Evolutionary conservation across 2,113 vertebrate species (phyloP).

Genomic region (Syngnathus floridae): DNA sequence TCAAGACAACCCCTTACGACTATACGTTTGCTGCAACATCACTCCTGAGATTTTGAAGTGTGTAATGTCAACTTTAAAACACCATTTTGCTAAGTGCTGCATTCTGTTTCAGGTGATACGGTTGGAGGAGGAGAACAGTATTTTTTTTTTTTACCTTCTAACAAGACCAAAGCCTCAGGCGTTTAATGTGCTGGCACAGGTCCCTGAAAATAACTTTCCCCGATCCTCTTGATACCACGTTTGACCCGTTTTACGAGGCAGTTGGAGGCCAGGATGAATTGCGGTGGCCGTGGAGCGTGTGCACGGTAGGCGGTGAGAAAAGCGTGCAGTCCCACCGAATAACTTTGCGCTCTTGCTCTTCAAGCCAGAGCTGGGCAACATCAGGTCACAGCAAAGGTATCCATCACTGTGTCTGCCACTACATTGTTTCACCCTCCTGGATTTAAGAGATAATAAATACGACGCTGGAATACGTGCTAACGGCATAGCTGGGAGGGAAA

Average conservation of each 20-base stretch:
- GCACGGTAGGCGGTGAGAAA: constrained; percentile 28
- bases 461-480: constrained; percentile 1
- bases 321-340: constrained; percentile 10
- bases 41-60: neutral
- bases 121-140: constrained; percentile 43
- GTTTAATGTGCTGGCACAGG: constrained; percentile 44
- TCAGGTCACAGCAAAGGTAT: constrained; percentile 46
- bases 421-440: constrained; percentile 6
- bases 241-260: constrained; percentile 63
- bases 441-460: constrained; percentile 8
- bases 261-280: constrained; percentile 49
- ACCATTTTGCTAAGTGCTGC: constrained; percentile 27
- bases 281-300: constrained; percentile 22
- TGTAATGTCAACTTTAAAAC: neutral
- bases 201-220: constrained; percentile 69
- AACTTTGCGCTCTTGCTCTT: constrained; percentile 15
- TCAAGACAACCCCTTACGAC: too few relatives aligned
- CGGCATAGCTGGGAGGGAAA: neutral
- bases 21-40: neutral
- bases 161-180: constrained; percentile 54
- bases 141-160: constrained; percentile 50
- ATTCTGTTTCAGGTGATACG: constrained; percentile 40
- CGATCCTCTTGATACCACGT: constrained; percentile 54
- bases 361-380: constrained; percentile 35
- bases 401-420: constrained; percentile 30